phyloP scores from a whole-genome alignment of 2,888 invertebrate genomes.

The Conomelus anceps region DNA sequence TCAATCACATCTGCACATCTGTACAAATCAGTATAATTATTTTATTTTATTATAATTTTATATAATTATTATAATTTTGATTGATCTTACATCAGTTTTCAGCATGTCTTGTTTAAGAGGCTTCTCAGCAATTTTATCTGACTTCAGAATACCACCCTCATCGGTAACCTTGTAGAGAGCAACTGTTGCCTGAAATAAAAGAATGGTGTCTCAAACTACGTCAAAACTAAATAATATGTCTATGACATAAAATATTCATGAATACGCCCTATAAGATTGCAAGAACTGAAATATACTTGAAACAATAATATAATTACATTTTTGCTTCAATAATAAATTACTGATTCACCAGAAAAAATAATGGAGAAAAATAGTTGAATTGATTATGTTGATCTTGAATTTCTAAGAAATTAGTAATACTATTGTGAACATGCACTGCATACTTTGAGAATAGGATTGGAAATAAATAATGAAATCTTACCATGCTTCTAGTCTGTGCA shows the following conservation, averaged over 20 bases:
- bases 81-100: slow-evolving; percentile 54
- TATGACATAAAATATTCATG: no score
- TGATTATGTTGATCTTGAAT: no score
- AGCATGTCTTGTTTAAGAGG: slow-evolving; percentile 66
- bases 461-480: no score
- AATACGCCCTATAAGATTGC: no score
- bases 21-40: no score
- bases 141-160: slow-evolving; percentile 55
- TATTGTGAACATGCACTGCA: no score
- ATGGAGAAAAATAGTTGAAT: not conserved
- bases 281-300: not conserved
- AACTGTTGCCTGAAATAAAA: slow-evolving; percentile 41
- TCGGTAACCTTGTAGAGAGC: slow-evolving; percentile 65
- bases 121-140: slow-evolving; percentile 60
- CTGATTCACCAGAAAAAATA: not conserved
- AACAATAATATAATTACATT: not conserved
- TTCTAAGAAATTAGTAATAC: no score
- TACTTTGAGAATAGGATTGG: no score
- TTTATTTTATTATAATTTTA: no score
- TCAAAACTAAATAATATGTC: not conserved
- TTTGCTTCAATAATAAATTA: not conserved
- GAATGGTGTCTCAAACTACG: not conserved
- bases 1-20: no score
- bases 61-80: not conserved
- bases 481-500: no score